Evolutionary conservation across 2,797 vertebrate species (phyloP), one percentile per base, ranked within the genome.

Genomic region (Pyrrhura leucotis): DNA sequence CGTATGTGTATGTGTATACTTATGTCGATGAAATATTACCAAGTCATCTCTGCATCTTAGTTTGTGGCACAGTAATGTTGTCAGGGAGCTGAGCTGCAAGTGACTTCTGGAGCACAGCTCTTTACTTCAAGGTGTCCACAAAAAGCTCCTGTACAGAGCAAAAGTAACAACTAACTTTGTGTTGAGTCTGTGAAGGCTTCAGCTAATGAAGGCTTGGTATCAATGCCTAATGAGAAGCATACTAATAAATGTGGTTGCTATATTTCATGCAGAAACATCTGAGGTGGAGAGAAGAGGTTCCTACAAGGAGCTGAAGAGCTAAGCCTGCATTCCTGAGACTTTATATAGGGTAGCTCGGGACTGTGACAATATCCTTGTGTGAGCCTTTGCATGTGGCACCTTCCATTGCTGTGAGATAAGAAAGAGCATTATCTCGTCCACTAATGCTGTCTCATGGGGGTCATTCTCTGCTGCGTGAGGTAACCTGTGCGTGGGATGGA

Each of bases 401-500:
- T 90, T 82, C 47, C 35, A 19, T 14, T 0, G 4, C 25, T 39
- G 47, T 26, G 16, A 78, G 56, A 71, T 31, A 40, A 61, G 47
- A 61, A 56, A 35, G 14, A 85, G 12, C 56, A 19, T 51, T 37
- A 42, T 73, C 63, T 68, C 39, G 35, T 53, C 59, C 50, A 42
- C 54, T 26, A 15, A 7, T 10, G 18, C n/a, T 28, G 31, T 40
- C 88, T 50, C 16, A 0, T 0, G 4, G 37, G 37, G 66, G 45
- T 54, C 35, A 8, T 62, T 50, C 54, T 68, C 50, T 61, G 66
- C 71, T 40, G 29, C 42, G 29, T 65, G 71, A 77, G 19, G 61
- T 44, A 61, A 40, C 80, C 17, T 21, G 14, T 25, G 54, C 31
- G 39, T 0, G 1, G 61, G 29, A 44, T 0, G 0, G 44, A 29